Conservation (phyloP, 2,797 vertebrate species). For the Sebastes vulpes region DNA sequence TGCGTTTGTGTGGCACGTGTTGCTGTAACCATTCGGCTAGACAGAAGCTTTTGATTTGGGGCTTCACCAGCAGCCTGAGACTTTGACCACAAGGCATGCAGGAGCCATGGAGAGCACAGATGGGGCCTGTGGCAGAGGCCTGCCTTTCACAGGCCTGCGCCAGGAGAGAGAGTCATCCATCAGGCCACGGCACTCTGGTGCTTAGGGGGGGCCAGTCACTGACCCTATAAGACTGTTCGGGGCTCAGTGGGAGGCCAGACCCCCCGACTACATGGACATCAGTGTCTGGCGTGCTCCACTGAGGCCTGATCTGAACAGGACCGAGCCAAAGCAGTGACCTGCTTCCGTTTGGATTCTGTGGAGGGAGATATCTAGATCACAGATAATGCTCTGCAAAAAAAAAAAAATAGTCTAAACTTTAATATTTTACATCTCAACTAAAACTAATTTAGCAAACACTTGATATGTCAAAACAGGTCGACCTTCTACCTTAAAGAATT, state of each 20-base stretch:
- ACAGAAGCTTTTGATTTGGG: conserved; percentile 53
- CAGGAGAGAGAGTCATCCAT: conserved; percentile 84
- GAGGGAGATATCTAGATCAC: conserved; percentile 60
- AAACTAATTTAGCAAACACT: not conserved
- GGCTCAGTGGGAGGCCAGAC: conserved; percentile 75
- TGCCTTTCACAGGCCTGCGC: conserved; percentile 64
- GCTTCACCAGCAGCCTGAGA: conserved; percentile 67
- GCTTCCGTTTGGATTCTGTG: conserved; percentile 71
- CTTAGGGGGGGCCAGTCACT: conserved; percentile 71
- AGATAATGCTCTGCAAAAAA: conserved; percentile 33
- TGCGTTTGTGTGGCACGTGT: not conserved
- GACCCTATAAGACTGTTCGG: conserved; percentile 84
- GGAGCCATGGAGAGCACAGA: conserved; percentile 80
- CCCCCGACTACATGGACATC: conserved; percentile 78
- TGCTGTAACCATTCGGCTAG: not conserved
- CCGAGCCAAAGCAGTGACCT: conserved; percentile 79
- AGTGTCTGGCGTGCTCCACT: conserved; percentile 77
- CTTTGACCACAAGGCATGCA: conserved; percentile 67
- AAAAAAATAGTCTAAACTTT: conserved; percentile 22
- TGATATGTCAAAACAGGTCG: not conserved
- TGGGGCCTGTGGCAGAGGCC: conserved; percentile 73
- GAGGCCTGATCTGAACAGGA: conserved; percentile 71
- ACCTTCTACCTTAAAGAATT: not conserved
- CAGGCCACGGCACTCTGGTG: conserved; percentile 75
- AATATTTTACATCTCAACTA: not conserved